A percentile compares a stretch with the other conserved stretches of the same genome.
Conservation (phyloP, 2,797 vertebrate genomes). For the Betta splendens region DNA sequence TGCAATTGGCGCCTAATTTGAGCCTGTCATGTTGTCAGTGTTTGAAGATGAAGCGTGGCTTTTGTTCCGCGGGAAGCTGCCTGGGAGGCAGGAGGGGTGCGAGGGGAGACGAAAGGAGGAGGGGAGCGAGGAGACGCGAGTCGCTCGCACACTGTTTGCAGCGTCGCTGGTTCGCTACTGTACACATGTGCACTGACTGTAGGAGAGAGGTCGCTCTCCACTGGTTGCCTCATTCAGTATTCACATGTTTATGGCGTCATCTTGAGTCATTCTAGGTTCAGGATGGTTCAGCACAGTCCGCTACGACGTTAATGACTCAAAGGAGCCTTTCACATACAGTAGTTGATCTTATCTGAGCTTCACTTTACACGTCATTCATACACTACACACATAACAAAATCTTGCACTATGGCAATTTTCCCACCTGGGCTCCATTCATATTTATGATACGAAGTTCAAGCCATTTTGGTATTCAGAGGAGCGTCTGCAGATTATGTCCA, state of each 20-base stretch:
- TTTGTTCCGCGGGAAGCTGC: constrained; percentile 40
- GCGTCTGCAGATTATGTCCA: background rate
- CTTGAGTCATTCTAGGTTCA: background rate
- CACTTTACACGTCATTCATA: no score
- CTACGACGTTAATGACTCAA: no score
- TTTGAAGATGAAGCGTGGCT: constrained; percentile 53
- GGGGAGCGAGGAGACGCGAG: constrained; percentile 2
- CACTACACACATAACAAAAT: no score
- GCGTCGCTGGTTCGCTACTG: background rate
- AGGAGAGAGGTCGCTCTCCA: no score
- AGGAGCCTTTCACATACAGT: no score
- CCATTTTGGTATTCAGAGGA: no score
- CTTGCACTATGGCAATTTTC: no score
- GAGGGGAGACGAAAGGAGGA: constrained; percentile 7
- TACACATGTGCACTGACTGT: background rate
- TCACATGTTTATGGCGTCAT: background rate
- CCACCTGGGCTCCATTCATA: no score
- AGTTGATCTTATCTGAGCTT: no score
- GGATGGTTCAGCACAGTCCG: no score
- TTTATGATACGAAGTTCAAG: no score
- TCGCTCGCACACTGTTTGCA: constrained; percentile 18
- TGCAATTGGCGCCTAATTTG: constrained; percentile 77
- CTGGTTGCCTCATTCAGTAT: background rate
- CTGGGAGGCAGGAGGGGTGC: constrained; percentile 16
- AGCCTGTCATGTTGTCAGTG: constrained; percentile 64